Conservation (phyloP, 2,888 invertebrate genomes). For the Tenthredo mesomela region DNA sequence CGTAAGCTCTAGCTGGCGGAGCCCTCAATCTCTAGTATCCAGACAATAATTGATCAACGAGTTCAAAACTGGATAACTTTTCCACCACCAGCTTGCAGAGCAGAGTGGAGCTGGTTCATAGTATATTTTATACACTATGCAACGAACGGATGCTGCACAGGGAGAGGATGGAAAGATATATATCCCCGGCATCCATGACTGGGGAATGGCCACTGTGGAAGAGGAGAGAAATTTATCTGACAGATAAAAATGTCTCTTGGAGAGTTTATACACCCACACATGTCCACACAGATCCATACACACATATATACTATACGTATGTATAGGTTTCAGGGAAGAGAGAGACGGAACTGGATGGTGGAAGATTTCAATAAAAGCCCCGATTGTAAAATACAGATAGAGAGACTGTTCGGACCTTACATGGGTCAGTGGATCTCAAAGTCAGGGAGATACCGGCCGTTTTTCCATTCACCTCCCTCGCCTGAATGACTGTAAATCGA, state of each 20-base stretch:
- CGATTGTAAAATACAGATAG: conserved; percentile 73
- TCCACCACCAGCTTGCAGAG: neutral
- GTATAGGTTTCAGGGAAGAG: conserved; percentile 54
- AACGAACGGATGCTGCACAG: conserved; percentile 34
- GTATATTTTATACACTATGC: conserved; percentile 13
- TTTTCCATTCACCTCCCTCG: conserved; percentile 23
- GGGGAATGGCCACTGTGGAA: conserved; percentile 15
- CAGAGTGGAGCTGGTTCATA: neutral
- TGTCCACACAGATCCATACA: neutral
- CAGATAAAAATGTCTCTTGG: conserved; percentile 74
- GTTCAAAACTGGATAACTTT: conserved; percentile 14
- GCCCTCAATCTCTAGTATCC: neutral
- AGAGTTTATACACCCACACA: conserved; percentile 67
- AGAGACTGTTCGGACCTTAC: conserved; percentile 68
- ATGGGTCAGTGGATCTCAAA: conserved; percentile 72
- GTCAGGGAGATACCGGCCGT: conserved; percentile 57
- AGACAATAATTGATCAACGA: conserved; percentile 22
- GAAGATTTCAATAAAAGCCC: conserved; percentile 74
- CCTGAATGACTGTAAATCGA: conserved; percentile 43
- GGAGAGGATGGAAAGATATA: conserved; percentile 9
- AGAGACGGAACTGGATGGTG: conserved; percentile 56
- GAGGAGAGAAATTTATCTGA: conserved; percentile 71
- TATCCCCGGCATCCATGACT: conserved; percentile 12
- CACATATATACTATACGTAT: neutral
- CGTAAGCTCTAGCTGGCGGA: neutral